Evolutionary conservation across 2,113 vertebrate genomes (phyloP).

Genomic region (Formicarius rufipectus): DNA sequence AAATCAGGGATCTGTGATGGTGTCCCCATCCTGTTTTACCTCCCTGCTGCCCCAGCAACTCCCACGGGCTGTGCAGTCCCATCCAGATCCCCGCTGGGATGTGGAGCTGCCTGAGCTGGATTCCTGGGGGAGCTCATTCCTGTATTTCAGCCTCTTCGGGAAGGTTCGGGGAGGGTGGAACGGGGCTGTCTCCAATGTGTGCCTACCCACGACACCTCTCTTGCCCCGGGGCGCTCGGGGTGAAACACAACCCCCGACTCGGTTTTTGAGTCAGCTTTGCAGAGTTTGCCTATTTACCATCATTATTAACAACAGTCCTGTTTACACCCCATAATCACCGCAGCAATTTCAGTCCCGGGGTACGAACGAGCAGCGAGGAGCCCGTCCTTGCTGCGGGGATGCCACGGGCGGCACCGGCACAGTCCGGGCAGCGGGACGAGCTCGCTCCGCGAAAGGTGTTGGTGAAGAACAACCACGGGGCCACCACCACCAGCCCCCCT

Average conservation of each 20-base stretch:
- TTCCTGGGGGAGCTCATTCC: background rate
- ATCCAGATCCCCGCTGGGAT: fast-evolving
- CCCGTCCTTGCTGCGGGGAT: background rate
- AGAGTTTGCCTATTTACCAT: background rate
- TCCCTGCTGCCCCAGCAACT: background rate
- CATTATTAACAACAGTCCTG: background rate
- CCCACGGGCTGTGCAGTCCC: fast-evolving
- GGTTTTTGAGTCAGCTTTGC: background rate
- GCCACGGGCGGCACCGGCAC: fast-evolving
- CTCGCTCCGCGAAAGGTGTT: fast-evolving
- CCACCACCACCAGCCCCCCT: fast-evolving
- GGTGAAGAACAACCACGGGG: fast-evolving
- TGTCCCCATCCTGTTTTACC: fast-evolving
- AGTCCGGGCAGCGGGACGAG: fast-evolving
- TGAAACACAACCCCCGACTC: background rate
- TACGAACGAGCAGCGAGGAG: background rate
- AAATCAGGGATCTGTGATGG: fast-evolving
- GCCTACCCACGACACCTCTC: background rate
- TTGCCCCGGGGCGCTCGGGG: fast-evolving
- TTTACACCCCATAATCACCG: fast-evolving
- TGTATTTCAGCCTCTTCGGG: background rate
- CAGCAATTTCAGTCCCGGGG: background rate
- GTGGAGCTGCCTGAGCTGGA: fast-evolving
- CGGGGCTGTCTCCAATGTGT: fast-evolving
- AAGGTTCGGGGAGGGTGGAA: fast-evolving